Evolutionary conservation across 2,113 vertebrate genomes (phyloP).

Genomic region (Pithys albifrons): DNA sequence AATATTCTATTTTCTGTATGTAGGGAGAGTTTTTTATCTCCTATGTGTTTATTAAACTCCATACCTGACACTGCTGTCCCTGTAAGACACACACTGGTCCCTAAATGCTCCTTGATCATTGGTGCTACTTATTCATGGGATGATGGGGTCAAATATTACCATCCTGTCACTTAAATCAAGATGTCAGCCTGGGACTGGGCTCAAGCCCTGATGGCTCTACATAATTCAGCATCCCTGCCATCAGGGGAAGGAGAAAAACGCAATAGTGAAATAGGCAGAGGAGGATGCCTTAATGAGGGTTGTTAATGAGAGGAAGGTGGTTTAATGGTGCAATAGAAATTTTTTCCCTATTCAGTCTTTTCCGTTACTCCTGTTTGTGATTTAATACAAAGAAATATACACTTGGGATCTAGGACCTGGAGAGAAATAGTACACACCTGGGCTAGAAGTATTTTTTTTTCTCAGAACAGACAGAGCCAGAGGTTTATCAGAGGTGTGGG

Average conservation of each 20-base stretch:
- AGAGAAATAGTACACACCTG: not conserved
- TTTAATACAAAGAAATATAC: not conserved
- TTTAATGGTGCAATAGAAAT: not conserved
- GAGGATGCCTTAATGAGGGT: not conserved
- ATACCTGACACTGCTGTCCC: not conserved
- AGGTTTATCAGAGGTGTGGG: not conserved
- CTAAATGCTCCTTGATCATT: not conserved
- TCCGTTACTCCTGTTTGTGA: not conserved
- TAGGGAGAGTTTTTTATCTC: not conserved
- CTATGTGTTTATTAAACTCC: not conserved
- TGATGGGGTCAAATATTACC: not conserved
- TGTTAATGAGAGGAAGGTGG: not conserved
- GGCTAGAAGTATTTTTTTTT: not conserved
- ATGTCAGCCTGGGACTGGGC: not conserved
- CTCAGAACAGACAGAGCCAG: not conserved
- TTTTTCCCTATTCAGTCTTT: not conserved
- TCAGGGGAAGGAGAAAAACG: not conserved
- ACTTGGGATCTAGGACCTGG: not conserved
- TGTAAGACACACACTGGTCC: not conserved
- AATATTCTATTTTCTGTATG: not conserved
- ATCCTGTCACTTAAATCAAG: constrained; percentile 10
- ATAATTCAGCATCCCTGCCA: not conserved
- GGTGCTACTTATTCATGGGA: constrained; percentile 39
- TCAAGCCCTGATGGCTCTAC: not conserved
- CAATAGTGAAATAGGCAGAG: not conserved